Conservation (phyloP, 2,113 vertebrate genomes). For the Saguinus midas region DNA sequence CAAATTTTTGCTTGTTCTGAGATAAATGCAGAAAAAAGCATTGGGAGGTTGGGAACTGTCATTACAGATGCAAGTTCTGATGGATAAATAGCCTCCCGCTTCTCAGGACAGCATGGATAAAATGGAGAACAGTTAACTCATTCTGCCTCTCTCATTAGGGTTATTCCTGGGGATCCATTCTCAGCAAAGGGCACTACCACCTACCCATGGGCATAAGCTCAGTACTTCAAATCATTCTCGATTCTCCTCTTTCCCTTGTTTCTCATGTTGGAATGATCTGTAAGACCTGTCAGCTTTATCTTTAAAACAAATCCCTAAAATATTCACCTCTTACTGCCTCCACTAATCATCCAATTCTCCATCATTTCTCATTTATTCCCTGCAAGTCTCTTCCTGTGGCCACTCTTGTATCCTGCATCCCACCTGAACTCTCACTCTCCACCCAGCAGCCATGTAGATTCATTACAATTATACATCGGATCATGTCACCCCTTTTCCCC, state of each 20-base stretch:
- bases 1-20: constrained; percentile 42
- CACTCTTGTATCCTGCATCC: background rate
- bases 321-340: background rate
- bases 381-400: background rate
- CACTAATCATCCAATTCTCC: background rate
- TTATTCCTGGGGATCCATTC: background rate
- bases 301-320: background rate
- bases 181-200: background rate
- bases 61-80: background rate
- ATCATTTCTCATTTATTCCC: background rate
- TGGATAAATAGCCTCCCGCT: background rate
- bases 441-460: background rate
- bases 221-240: background rate
- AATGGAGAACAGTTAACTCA: background rate
- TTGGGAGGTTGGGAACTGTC: background rate
- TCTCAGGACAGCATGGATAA: background rate
- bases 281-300: background rate
- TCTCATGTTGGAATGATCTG: background rate
- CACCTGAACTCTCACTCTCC: background rate
- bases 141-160: background rate
- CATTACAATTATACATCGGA: background rate
- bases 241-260: background rate
- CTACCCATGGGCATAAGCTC: background rate
- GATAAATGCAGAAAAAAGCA: background rate
- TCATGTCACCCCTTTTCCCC: background rate